Conservation (phyloP, 2,797 vertebrate species). For the Chromobotia macracanthus region DNA sequence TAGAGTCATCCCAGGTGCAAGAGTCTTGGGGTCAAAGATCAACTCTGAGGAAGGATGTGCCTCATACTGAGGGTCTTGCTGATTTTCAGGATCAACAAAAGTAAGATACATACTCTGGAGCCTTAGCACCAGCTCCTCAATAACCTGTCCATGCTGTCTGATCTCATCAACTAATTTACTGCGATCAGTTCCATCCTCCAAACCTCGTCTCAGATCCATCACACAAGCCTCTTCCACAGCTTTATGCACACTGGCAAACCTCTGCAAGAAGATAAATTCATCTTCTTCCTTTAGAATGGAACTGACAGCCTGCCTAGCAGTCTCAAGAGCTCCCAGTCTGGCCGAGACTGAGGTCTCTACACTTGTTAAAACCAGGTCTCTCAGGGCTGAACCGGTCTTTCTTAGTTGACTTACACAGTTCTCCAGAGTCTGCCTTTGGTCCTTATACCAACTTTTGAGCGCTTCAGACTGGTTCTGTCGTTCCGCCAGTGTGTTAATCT, state of each 20-base stretch:
- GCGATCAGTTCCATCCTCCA: constrained; percentile 57
- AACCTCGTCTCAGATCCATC: constrained; percentile 63
- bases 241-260: constrained; percentile 65
- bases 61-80: not conserved
- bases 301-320: constrained; percentile 42
- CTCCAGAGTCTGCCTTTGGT: constrained; percentile 58
- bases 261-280: constrained; percentile 68
- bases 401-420: constrained; percentile 60
- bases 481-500: constrained; percentile 54
- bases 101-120: constrained; percentile 60
- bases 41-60: constrained; percentile 34
- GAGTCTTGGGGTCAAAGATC: constrained; percentile 53
- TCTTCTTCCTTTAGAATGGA: not conserved
- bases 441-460: constrained; percentile 66
- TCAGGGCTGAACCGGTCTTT: constrained; percentile 57
- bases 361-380: constrained; percentile 56
- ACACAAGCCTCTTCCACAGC: constrained; percentile 66
- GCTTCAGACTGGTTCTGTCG: constrained; percentile 20
- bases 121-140: constrained; percentile 42
- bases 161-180: constrained; percentile 62
- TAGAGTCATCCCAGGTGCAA: constrained; percentile 27
- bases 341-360: constrained; percentile 66
- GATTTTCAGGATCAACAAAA: constrained; percentile 66
- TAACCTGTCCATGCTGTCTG: constrained; percentile 45
- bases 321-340: constrained; percentile 61